Evolutionary conservation across 2,888 invertebrate species (phyloP).

Genomic region (Lithophane semibrunnea): DNA sequence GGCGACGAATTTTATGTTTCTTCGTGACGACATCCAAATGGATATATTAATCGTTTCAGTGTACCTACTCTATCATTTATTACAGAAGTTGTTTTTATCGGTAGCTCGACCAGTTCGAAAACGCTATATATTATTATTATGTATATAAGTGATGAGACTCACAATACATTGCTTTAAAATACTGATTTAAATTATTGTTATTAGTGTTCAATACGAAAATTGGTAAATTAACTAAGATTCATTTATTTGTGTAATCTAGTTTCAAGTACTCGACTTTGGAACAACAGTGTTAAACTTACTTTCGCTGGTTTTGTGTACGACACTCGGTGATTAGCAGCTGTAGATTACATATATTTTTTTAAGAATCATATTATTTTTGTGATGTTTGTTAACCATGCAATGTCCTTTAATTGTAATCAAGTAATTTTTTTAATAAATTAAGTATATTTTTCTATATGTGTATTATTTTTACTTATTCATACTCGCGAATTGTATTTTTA

Average conservation of each 20-base stretch:
- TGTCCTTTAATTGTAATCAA: conserved; percentile 80
- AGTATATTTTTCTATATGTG: conserved; percentile 74
- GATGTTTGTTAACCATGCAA: conserved; percentile 82
- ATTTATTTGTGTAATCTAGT: conserved; percentile 30
- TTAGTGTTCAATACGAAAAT: conserved; percentile 30
- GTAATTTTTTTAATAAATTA: conserved; percentile 78
- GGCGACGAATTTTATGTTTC: conserved; percentile 38
- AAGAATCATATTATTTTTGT: conserved; percentile 75
- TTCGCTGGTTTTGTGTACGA: conserved; percentile 46
- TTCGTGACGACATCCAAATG: conserved; percentile 56
- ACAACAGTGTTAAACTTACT: conserved; percentile 47
- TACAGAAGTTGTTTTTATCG: conserved; percentile 42
- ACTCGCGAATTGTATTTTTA: background rate
- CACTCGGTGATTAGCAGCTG: conserved; percentile 61
- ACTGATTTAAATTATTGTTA: conserved; percentile 59
- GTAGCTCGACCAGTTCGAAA: conserved; percentile 29
- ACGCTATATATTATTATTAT: conserved; percentile 51
- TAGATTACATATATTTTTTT: conserved; percentile 64
- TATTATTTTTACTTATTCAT: conserved; percentile 34
- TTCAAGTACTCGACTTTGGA: conserved; percentile 42
- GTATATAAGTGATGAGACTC: conserved; percentile 57
- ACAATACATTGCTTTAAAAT: conserved; percentile 58
- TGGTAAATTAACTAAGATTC: conserved; percentile 20
- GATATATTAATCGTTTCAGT: conserved; percentile 37
- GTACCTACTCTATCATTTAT: conserved; percentile 27